Percentiles rank a stretch among this genome's conserved stretches.
Conservation (phyloP, 2,797 vertebrate species). For the Pelochelys cantorii region DNA sequence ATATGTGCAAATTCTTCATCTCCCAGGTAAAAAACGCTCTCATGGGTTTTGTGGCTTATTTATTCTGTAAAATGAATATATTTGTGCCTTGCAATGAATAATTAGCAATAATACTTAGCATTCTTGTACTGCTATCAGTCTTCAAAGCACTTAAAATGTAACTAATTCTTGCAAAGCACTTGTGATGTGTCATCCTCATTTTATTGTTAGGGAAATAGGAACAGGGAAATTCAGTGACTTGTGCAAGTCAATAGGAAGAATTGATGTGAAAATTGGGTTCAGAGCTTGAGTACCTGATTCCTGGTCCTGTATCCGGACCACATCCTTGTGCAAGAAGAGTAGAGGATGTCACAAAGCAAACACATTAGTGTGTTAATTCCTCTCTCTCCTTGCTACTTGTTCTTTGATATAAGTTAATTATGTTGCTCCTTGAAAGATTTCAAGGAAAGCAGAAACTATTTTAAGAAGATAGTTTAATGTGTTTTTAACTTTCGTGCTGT, state of each 20-base stretch:
- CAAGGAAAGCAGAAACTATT: not conserved
- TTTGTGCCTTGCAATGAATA: not conserved
- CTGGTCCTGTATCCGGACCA: not conserved
- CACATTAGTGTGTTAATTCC: not conserved
- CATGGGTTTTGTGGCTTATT: not conserved
- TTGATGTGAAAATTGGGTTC: not conserved
- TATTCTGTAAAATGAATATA: not conserved
- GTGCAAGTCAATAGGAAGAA: not conserved
- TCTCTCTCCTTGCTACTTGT: not conserved
- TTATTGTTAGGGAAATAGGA: not conserved
- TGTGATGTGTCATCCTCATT: not conserved
- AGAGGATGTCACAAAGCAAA: not conserved
- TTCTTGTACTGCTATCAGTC: not conserved
- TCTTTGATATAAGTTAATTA: not conserved
- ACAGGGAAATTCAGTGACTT: not conserved
- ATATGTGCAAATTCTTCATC: constrained; percentile 89
- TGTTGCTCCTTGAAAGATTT: not conserved
- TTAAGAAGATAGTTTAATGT: not conserved
- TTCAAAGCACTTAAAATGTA: not conserved
- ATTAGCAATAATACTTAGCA: not conserved
- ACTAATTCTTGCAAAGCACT: not conserved
- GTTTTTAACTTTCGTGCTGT: not conserved
- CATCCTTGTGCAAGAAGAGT: not conserved
- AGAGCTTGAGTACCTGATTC: not conserved
- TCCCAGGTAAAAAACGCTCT: constrained; percentile 83